Conservation (phyloP, 2,113 vertebrate species). For the Sceloporus tristichus region DNA sequence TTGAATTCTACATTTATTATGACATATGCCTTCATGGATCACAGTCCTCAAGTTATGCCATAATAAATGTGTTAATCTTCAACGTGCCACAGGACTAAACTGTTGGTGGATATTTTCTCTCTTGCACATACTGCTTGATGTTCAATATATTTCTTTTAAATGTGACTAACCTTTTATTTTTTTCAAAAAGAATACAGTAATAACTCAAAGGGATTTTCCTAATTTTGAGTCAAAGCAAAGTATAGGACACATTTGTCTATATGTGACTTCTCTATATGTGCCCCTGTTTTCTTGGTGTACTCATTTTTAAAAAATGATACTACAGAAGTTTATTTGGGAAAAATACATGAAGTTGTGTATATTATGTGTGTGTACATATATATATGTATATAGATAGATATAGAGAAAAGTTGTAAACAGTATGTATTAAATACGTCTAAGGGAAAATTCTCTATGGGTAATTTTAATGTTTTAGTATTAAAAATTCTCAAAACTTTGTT, state of each 20-base stretch:
- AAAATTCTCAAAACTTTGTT: slow-evolving; percentile 76
- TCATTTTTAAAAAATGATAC: slow-evolving; percentile 79
- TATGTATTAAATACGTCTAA: slow-evolving; percentile 85
- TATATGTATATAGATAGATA: slow-evolving; percentile 63
- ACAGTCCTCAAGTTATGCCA: neutral
- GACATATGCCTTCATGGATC: neutral
- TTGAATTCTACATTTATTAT: neutral
- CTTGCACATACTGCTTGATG: slow-evolving; percentile 62
- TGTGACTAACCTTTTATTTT: slow-evolving; percentile 69
- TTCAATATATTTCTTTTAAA: slow-evolving; percentile 79
- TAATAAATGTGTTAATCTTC: neutral
- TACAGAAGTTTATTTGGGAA: slow-evolving; percentile 82
- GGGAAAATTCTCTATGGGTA: slow-evolving; percentile 77
- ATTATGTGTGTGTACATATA: slow-evolving; percentile 84
- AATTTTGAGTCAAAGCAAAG: slow-evolving; percentile 68
- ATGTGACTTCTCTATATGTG: slow-evolving; percentile 79
- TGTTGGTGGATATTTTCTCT: slow-evolving; percentile 66
- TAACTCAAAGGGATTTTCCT: slow-evolving; percentile 76
- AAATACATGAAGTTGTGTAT: slow-evolving; percentile 83
- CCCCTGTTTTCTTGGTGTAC: slow-evolving; percentile 76
- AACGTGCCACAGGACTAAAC: neutral
- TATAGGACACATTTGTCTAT: slow-evolving; percentile 76
- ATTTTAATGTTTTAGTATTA: slow-evolving; percentile 84
- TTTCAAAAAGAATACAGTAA: slow-evolving; percentile 43
- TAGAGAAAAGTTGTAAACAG: slow-evolving; percentile 71